phyloP scores from a whole-genome alignment of 2,113 vertebrate species.

The Polyodon spathula region DNA sequence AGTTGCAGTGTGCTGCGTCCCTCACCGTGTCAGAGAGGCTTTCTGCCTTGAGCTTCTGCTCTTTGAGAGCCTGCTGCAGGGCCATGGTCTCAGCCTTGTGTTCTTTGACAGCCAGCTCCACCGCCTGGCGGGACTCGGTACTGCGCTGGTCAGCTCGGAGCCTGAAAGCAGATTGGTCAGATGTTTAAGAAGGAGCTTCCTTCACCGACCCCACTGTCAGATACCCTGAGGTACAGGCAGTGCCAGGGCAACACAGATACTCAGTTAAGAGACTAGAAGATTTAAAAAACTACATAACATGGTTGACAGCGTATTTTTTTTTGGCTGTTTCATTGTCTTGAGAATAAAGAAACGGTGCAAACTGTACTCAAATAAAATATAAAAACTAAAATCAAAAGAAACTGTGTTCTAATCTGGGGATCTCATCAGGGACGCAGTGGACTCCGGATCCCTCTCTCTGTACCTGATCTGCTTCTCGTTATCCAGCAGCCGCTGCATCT shows the following conservation, averaged over 20 bases:
- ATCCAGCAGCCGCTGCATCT: conserved; percentile 89
- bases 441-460: conserved; percentile 1
- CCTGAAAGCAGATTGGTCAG: conserved; percentile 36
- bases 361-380: too few species aligned
- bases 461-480: conserved; percentile 95
- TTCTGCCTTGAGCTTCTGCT: conserved; percentile 94
- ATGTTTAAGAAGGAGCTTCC: background rate
- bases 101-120: conserved; percentile 91
- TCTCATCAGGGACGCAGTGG: too few species aligned
- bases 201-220: too few species aligned
- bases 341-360: too few species aligned
- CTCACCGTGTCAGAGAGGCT: conserved; percentile 91
- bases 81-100: conserved; percentile 94
- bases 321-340: too few species aligned
- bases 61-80: conserved; percentile 93
- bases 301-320: too few species aligned
- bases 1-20: background rate
- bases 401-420: too few species aligned
- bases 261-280: too few species aligned
- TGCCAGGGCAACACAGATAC: too few species aligned
- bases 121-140: conserved; percentile 88
- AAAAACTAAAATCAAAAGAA: too few species aligned
- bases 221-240: too few species aligned
- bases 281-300: too few species aligned
- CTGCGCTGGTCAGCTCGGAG: conserved; percentile 87